phyloP scores from a whole-genome alignment of 2,113 vertebrate genomes.

The Empidonax alnorum region DNA sequence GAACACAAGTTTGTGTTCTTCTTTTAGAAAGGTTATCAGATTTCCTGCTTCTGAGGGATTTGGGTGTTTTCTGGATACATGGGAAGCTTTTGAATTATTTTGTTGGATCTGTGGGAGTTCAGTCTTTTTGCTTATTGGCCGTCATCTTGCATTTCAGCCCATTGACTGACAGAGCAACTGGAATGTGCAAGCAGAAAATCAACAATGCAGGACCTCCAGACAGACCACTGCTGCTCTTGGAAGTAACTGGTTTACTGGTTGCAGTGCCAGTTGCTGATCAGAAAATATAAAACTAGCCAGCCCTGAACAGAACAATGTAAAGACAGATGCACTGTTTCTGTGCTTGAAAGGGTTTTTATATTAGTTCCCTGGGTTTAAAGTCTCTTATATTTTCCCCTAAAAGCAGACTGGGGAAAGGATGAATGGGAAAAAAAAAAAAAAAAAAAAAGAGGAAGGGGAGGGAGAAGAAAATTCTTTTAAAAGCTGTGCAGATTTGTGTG shows the following conservation, averaged over 20 bases:
- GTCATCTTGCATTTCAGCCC: conserved; percentile 88
- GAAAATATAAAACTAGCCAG: conserved; percentile 88
- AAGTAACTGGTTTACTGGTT: conserved; percentile 86
- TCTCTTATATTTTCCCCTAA: conserved; percentile 57
- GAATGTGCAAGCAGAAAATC: conserved; percentile 87
- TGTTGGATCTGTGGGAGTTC: conserved; percentile 73
- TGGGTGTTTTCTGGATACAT: conserved; percentile 9
- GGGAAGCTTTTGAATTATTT: conserved; percentile 47
- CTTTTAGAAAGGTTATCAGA: conserved; percentile 4
- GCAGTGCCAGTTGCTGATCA: conserved; percentile 83
- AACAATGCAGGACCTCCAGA: conserved; percentile 85
- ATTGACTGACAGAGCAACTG: conserved; percentile 88
- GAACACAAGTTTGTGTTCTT: not conserved
- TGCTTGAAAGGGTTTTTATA: conserved; percentile 75
- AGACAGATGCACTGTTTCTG: conserved; percentile 78
- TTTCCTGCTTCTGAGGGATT: conserved; percentile 9
- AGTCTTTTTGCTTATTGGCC: conserved; percentile 81
- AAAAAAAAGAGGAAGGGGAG: not conserved
- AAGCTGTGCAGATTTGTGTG: conserved; percentile 64
- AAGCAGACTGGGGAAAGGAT: not conserved
- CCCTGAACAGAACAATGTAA: conserved; percentile 87
- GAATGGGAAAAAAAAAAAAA: not conserved
- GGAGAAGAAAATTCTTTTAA: not conserved
- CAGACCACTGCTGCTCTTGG: conserved; percentile 77
- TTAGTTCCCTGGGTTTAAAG: conserved; percentile 75